Percentiles rank a stretch among this genome's conserved stretches.
Evolutionary conservation across 2,888 invertebrate genomes (phyloP).

Genomic region (Rambutsinella grinnellia): DNA sequence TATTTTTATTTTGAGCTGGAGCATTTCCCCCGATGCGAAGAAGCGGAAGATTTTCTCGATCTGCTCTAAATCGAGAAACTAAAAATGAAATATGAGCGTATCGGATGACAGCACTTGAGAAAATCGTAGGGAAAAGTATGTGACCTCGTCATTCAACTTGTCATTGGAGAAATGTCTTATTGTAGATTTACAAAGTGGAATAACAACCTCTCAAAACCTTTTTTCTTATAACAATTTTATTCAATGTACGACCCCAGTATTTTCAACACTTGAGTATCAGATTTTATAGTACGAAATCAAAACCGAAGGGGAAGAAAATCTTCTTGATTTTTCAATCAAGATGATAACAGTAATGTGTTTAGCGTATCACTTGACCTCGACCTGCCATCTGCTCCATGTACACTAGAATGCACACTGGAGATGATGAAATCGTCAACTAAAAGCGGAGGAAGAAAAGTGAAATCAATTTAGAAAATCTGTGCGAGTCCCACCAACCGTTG

Average conservation of each 20-base stretch:
- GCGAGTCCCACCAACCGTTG: too few species aligned
- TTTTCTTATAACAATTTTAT: too few species aligned
- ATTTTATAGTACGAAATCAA: background rate
- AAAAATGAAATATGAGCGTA: background rate
- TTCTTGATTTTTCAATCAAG: background rate
- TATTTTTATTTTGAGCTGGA: too few species aligned
- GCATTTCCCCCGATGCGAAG: too few species aligned
- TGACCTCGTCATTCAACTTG: slow-evolving; percentile 30
- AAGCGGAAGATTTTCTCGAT: too few species aligned
- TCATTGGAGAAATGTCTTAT: too few species aligned
- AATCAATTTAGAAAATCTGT: slow-evolving; percentile 31
- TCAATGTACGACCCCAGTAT: too few species aligned
- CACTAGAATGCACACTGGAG: background rate
- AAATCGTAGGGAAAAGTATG: slow-evolving; percentile 7
- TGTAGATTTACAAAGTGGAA: too few species aligned
- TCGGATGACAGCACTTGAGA: background rate
- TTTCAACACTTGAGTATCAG: background rate
- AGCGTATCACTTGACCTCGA: slow-evolving; percentile 26
- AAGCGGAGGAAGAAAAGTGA: slow-evolving; percentile 1
- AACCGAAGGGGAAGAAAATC: background rate
- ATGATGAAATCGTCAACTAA: background rate
- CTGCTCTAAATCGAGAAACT: too few species aligned
- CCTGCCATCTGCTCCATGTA: slow-evolving; percentile 11
- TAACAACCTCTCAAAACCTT: background rate
- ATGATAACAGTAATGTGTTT: too few species aligned